These are phyloP conservation scores for Ceratina calcarata DNA, from an alignment of 1,140 invertebrate species.

Conservation along the genomic window DNA sequence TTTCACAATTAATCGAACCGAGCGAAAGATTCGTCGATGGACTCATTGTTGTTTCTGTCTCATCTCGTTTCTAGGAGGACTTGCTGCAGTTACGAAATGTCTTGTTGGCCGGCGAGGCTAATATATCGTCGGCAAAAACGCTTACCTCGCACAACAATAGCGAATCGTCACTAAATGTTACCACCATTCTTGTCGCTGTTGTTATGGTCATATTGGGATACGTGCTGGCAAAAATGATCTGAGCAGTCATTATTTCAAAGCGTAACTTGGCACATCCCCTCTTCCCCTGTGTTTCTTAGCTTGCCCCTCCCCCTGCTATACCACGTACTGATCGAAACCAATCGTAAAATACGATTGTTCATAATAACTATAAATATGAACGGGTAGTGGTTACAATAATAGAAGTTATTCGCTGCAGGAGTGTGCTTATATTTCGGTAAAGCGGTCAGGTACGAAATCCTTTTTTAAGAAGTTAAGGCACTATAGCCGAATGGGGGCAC, in stretches of 20 bases:
- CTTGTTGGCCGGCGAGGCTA: conserved; percentile 69
- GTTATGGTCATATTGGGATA: conserved; percentile 76
- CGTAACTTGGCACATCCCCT: conserved; percentile 69
- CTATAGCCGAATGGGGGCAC: neutral
- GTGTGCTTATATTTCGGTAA: conserved; percentile 58
- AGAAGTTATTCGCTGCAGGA: conserved; percentile 54
- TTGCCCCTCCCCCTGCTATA: conserved; percentile 68
- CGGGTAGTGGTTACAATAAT: conserved; percentile 62
- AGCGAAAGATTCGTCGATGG: too few species aligned
- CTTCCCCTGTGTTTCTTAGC: conserved; percentile 71
- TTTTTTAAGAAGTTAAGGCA: conserved; percentile 52
- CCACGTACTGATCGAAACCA: conserved; percentile 59
- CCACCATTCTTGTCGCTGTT: conserved; percentile 72
- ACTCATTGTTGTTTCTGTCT: too few species aligned
- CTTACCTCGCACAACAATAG: conserved; percentile 68
- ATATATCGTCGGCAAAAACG: conserved; percentile 64
- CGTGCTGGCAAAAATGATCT: conserved; percentile 78
- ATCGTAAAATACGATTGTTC: conserved; percentile 61
- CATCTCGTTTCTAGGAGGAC: conserved; percentile 71
- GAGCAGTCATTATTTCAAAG: conserved; percentile 70
- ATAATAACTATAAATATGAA: conserved; percentile 65
- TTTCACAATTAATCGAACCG: too few species aligned
- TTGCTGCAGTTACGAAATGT: conserved; percentile 74
- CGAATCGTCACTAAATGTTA: conserved; percentile 63
- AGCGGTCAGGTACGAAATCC: conserved; percentile 32